These are phyloP conservation scores for Semicossyphus pulcher DNA, from an alignment of 2,113 vertebrate species.

Conservation along the genomic window DNA sequence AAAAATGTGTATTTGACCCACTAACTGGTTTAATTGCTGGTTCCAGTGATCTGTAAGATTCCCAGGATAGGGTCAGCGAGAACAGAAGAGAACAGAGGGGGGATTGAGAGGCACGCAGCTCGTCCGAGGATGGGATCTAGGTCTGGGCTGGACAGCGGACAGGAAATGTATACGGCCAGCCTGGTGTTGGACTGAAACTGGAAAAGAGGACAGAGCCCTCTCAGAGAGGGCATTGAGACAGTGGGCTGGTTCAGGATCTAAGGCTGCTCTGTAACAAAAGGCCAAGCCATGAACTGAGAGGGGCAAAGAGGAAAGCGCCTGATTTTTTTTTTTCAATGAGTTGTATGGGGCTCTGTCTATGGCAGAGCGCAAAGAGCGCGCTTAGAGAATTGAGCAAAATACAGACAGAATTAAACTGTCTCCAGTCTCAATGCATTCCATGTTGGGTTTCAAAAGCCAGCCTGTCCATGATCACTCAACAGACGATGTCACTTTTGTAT, in stretches of 20 bases:
- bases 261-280: slow-evolving; percentile 57
- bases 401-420: slow-evolving; percentile 2
- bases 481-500: slow-evolving; percentile 7
- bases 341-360: slow-evolving; percentile 42
- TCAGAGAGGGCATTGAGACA: slow-evolving; percentile 64
- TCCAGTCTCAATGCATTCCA: background rate
- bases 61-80: slow-evolving; percentile 35
- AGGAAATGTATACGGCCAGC: slow-evolving; percentile 41
- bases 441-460: slow-evolving; percentile 2
- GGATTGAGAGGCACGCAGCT: slow-evolving; percentile 46
- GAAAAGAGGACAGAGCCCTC: slow-evolving; percentile 57
- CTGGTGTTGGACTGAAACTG: slow-evolving; percentile 43
- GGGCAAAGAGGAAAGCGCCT: slow-evolving; percentile 44
- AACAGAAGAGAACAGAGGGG: slow-evolving; percentile 57
- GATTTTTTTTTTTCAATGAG: slow-evolving; percentile 6
- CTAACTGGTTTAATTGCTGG: slow-evolving; percentile 52
- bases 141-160: slow-evolving; percentile 46
- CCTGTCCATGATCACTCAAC: background rate
- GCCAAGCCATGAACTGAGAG: slow-evolving; percentile 57
- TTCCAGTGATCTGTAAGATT: slow-evolving; percentile 48
- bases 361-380: slow-evolving; percentile 8
- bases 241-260: slow-evolving; percentile 50
- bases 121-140: slow-evolving; percentile 23
- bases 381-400: slow-evolving; percentile 36
- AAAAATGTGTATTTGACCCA: slow-evolving; percentile 40